Percentiles rank a stretch among this genome's conserved stretches.
phyloP scores from a whole-genome alignment of 1,140 invertebrate species.

The Drosophila lacertosa region DNA sequence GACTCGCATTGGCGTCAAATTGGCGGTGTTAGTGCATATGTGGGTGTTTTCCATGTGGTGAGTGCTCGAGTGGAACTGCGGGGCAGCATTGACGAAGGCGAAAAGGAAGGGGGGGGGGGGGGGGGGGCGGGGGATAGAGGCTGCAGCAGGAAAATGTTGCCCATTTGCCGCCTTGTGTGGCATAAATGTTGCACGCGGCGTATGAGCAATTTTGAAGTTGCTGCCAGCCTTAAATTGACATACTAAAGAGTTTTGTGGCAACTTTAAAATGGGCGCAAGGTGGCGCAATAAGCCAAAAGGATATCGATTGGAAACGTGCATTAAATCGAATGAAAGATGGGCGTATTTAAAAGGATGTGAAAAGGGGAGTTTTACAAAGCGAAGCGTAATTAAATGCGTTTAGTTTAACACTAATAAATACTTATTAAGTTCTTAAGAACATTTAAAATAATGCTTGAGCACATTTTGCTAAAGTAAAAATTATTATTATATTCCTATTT shows the following conservation, averaged over 20 bases:
- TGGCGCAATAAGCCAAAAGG: background rate
- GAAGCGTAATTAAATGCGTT: too few species aligned
- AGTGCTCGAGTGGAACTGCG: conserved; percentile 29
- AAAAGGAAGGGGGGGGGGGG: background rate
- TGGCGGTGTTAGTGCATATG: conserved; percentile 80
- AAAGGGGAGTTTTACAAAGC: too few species aligned
- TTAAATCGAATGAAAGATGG: conserved; percentile 7
- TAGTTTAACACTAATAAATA: too few species aligned
- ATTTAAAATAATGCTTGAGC: too few species aligned
- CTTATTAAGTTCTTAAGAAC: too few species aligned
- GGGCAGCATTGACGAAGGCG: too few species aligned
- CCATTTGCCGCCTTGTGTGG: conserved; percentile 15
- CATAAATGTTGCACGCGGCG: conserved; percentile 47
- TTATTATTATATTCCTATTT: too few species aligned
- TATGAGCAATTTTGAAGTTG: conserved; percentile 67
- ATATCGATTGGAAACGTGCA: conserved; percentile 7
- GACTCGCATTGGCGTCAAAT: conserved; percentile 66
- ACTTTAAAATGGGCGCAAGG: conserved; percentile 52
- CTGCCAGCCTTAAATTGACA: conserved; percentile 69
- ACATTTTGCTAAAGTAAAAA: too few species aligned
- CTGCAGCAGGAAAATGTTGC: conserved; percentile 11
- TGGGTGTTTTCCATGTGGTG: conserved; percentile 67
- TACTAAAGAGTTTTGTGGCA: conserved; percentile 50
- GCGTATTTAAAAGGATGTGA: background rate
- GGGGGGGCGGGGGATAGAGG: background rate